These are phyloP conservation scores for Dicyrtomina minuta DNA, from an alignment of 2,888 invertebrate genomes.

Conservation along the genomic window DNA sequence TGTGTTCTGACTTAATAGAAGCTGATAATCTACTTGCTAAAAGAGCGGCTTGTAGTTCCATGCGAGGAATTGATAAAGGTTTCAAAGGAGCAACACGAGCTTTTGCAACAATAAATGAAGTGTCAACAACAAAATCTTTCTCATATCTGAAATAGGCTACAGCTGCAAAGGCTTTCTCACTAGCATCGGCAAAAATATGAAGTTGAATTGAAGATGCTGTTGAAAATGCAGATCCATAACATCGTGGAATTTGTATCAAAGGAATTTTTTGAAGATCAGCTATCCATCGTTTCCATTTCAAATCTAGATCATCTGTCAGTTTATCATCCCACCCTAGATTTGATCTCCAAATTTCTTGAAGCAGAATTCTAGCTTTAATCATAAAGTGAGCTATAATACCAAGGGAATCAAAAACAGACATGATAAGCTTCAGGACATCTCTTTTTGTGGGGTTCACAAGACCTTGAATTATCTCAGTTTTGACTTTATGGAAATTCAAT, in stretches of 20 bases:
- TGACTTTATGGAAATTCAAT: slow-evolving; percentile 13
- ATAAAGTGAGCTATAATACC: slow-evolving; percentile 28
- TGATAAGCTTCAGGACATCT: slow-evolving; percentile 46
- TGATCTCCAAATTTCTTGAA: slow-evolving; percentile 53
- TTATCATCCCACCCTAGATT: slow-evolving; percentile 53
- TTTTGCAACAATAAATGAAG: background rate
- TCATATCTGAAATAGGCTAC: slow-evolving; percentile 8
- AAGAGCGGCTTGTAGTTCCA: slow-evolving; percentile 21
- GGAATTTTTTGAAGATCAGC: slow-evolving; percentile 20
- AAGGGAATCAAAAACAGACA: slow-evolving; percentile 53
- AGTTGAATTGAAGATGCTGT: background rate
- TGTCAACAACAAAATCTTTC: background rate
- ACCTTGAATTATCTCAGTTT: background rate
- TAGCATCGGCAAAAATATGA: slow-evolving; percentile 14
- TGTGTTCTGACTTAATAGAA: background rate
- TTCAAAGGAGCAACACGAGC: slow-evolving; percentile 13
- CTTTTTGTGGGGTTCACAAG: slow-evolving; percentile 50
- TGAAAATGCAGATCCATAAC: slow-evolving; percentile 1
- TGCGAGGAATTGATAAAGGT: slow-evolving; percentile 10
- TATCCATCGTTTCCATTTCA: slow-evolving; percentile 35
- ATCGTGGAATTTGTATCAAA: slow-evolving; percentile 27
- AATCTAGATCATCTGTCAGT: slow-evolving; percentile 14
- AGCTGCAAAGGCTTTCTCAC: slow-evolving; percentile 3
- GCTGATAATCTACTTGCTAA: background rate
- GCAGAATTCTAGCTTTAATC: slow-evolving; percentile 51